These are phyloP conservation scores for Pheosia gnoma DNA, from an alignment of 2,888 invertebrate species.

Conservation along the genomic window DNA sequence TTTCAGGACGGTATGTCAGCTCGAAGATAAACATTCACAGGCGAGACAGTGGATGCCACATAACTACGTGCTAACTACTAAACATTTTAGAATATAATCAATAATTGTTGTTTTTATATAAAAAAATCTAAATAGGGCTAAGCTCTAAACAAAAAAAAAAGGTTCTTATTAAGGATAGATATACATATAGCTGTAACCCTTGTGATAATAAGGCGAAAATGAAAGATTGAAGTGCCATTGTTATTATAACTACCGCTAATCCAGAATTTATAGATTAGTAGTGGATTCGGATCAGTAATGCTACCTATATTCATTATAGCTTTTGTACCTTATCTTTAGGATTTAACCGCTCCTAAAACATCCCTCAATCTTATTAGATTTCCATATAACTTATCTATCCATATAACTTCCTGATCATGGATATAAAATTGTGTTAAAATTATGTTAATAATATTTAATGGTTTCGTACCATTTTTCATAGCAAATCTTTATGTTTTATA, in stretches of 20 bases:
- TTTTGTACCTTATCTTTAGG: neutral
- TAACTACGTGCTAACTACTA: slow-evolving; percentile 24
- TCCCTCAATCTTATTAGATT: neutral
- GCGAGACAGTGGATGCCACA: slow-evolving; percentile 48
- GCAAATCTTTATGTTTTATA: no score
- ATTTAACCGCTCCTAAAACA: neutral
- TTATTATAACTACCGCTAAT: slow-evolving; percentile 30
- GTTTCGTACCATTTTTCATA: no score
- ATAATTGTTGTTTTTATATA: slow-evolving; percentile 34
- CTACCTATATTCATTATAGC: slow-evolving; percentile 2
- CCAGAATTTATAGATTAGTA: slow-evolving; percentile 25
- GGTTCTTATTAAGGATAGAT: neutral
- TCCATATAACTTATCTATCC: no score
- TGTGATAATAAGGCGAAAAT: slow-evolving; percentile 70
- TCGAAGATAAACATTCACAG: slow-evolving; percentile 60
- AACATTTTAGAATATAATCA: slow-evolving; percentile 37
- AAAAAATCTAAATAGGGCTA: slow-evolving; percentile 4
- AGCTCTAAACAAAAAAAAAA: neutral
- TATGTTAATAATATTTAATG: no score
- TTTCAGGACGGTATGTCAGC: slow-evolving; percentile 79
- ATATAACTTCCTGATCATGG: no score
- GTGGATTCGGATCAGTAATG: slow-evolving; percentile 18
- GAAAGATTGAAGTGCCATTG: slow-evolving; percentile 68
- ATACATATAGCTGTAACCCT: slow-evolving; percentile 42
- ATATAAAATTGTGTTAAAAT: no score